Evolutionary conservation across 2,797 vertebrate species (phyloP).

Genomic region (Acomys russatus): DNA sequence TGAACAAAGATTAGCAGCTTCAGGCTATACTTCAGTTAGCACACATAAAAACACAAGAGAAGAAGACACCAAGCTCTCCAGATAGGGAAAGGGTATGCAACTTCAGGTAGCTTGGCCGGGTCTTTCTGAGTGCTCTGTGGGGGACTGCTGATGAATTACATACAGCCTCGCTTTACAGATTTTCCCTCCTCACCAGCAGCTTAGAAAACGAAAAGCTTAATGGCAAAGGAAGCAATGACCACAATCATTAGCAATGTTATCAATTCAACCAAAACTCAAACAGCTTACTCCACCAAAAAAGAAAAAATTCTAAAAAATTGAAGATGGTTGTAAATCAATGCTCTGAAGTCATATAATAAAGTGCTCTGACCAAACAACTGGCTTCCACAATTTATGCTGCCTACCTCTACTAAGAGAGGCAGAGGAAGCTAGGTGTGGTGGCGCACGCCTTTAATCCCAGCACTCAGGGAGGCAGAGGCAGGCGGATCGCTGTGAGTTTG

Average conservation of each 20-base stretch:
- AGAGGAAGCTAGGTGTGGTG: too few relatives aligned
- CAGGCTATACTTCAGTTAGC: background rate
- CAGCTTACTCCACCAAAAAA: background rate
- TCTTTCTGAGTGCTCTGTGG: fast-evolving
- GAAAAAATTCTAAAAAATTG: background rate
- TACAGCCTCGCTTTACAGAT: background rate
- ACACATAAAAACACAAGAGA: background rate
- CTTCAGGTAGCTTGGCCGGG: background rate
- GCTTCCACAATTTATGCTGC: background rate
- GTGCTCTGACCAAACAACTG: constrained; percentile 13
- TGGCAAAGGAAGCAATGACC: background rate
- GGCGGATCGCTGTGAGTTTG: too few relatives aligned
- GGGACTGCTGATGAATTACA: background rate
- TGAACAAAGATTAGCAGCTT: background rate
- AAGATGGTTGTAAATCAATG: background rate
- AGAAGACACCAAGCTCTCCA: background rate
- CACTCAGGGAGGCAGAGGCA: too few relatives aligned
- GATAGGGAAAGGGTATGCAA: background rate
- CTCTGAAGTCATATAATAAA: background rate
- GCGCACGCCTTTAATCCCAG: too few relatives aligned
- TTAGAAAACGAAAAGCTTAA: constrained; percentile 22
- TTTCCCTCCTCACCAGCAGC: constrained; percentile 3
- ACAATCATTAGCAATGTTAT: background rate
- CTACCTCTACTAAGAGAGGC: constrained; percentile 27
- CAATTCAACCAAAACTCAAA: background rate